A percentile compares a stretch with the other conserved stretches of the same genome.
phyloP scores from a whole-genome alignment of 2,797 vertebrate species.

The Cossypha niveicapilla region DNA sequence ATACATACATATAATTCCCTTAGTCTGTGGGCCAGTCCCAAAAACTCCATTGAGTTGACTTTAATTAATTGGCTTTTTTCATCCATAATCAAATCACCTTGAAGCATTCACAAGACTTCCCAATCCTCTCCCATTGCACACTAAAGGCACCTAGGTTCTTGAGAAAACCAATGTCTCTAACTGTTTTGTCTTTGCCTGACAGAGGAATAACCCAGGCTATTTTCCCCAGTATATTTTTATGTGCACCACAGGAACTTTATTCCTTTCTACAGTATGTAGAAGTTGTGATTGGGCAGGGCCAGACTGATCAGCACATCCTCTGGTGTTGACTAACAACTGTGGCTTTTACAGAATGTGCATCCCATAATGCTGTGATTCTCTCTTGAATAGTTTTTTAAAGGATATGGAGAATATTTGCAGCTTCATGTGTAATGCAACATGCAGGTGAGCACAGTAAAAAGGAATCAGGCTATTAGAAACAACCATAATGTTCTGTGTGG shows the following conservation, averaged over 20 bases:
- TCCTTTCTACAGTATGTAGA: not conserved
- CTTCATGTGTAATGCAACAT: not conserved
- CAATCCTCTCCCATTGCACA: not conserved
- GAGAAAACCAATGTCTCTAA: not conserved
- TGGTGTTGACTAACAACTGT: not conserved
- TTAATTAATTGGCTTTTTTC: not conserved
- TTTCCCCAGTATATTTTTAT: not conserved
- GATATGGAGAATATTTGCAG: not conserved
- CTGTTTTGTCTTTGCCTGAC: rapidly evolving
- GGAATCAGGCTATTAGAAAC: not conserved
- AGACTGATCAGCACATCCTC: not conserved
- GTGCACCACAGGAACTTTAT: not conserved
- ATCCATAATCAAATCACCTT: not conserved
- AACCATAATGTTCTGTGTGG: not conserved
- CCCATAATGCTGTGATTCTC: not conserved
- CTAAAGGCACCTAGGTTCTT: not conserved
- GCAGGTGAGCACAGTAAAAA: not conserved
- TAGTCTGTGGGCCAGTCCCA: not conserved
- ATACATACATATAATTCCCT: not conserved
- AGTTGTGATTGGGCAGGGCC: not conserved
- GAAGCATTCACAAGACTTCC: not conserved
- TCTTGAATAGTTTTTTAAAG: not conserved
- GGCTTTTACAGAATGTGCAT: not conserved
- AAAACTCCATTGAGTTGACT: not conserved
- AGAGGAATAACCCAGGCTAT: not conserved